phyloP scores from a whole-genome alignment of 1,140 invertebrate species.

The Rhopalosiphum maidis region DNA sequence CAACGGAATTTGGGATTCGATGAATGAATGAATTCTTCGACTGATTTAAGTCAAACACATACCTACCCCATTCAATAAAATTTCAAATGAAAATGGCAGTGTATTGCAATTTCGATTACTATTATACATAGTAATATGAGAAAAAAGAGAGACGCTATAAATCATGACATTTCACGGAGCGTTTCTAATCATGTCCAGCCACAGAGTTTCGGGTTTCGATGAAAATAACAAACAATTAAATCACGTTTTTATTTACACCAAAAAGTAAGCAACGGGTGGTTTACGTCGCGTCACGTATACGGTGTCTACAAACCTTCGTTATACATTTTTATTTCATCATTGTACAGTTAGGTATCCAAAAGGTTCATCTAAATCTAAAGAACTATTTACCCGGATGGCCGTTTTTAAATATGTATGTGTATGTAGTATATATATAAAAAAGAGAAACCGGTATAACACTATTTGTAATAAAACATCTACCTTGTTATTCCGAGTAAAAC shows the following conservation, averaged over 20 bases:
- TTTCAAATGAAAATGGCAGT: neutral
- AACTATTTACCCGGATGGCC: neutral
- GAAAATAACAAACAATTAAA: constrained; percentile 13
- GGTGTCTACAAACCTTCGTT: neutral
- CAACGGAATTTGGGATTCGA: neutral
- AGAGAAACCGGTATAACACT: neutral
- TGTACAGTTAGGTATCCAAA: constrained; percentile 25
- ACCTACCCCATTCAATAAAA: neutral
- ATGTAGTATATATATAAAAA: neutral
- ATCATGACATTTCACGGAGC: constrained; percentile 9
- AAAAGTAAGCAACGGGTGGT: constrained; percentile 27
- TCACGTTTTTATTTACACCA: constrained; percentile 3
- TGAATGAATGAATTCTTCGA: neutral
- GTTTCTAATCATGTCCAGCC: neutral
- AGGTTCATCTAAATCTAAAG: neutral
- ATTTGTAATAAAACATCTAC: neutral
- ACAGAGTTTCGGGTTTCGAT: neutral
- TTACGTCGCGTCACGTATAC: constrained; percentile 20
- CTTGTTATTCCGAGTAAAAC: neutral
- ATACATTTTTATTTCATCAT: neutral
- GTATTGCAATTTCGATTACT: neutral
- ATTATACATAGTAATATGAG: neutral
- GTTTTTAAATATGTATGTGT: neutral
- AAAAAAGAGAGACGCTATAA: constrained; percentile 16
- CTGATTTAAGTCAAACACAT: neutral